A percentile compares a stretch with the other conserved stretches of the same genome.
Conservation (phyloP, 2,113 vertebrate genomes). For the Aythya baeri region DNA sequence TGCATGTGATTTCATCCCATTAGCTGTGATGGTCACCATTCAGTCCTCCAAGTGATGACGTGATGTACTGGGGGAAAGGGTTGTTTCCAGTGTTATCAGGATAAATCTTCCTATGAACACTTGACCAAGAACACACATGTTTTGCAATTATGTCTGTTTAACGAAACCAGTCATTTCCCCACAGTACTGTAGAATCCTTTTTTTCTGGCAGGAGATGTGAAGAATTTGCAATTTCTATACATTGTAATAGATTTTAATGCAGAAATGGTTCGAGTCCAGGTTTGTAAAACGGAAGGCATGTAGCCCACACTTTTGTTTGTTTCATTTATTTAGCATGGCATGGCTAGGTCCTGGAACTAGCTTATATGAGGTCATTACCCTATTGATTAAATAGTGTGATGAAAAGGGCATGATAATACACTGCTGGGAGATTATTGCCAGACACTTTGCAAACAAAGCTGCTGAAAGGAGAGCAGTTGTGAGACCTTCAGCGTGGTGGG, state of each 20-base stretch:
- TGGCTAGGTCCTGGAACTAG: slow-evolving; percentile 63
- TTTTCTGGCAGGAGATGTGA: slow-evolving; percentile 36
- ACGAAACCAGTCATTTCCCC: slow-evolving; percentile 36
- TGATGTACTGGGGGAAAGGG: slow-evolving; percentile 39
- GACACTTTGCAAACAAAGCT: slow-evolving; percentile 75
- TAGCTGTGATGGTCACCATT: slow-evolving; percentile 58
- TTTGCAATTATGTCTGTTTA: slow-evolving; percentile 52
- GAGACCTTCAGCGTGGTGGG: slow-evolving; percentile 65
- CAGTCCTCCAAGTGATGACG: slow-evolving; percentile 46
- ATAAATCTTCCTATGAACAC: slow-evolving; percentile 62
- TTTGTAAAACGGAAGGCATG: slow-evolving; percentile 30
- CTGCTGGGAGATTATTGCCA: slow-evolving; percentile 79
- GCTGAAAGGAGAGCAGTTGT: slow-evolving; percentile 73
- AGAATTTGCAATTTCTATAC: slow-evolving; percentile 13
- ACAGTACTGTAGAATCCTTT: not conserved
- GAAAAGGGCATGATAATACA: slow-evolving; percentile 75
- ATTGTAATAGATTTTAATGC: slow-evolving; percentile 44
- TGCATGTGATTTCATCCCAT: slow-evolving; percentile 48
- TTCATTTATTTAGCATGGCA: slow-evolving; percentile 70
- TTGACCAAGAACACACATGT: slow-evolving; percentile 36
- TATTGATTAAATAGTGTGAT: slow-evolving; percentile 83
- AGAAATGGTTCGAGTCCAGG: not conserved
- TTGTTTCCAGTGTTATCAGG: slow-evolving; percentile 43
- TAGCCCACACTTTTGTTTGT: slow-evolving; percentile 49
- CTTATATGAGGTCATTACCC: slow-evolving; percentile 73